These are phyloP conservation scores for Rhinatrema bivittatum DNA, from an alignment of 2,797 vertebrate genomes.

Conservation along the genomic window DNA sequence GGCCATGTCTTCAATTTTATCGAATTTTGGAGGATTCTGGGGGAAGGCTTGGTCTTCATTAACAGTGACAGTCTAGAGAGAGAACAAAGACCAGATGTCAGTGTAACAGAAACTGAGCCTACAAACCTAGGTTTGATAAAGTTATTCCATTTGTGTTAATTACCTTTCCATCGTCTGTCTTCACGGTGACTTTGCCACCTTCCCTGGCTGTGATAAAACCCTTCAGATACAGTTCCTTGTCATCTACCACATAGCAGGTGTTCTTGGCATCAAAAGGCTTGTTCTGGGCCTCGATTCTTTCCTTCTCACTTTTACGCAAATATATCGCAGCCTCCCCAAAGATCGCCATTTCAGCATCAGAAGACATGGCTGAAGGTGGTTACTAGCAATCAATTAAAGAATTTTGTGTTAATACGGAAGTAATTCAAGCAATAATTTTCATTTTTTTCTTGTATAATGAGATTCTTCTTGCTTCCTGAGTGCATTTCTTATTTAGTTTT, in stretches of 20 bases:
- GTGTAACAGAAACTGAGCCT: too few species aligned
- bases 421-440: too few species aligned
- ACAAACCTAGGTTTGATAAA: too few species aligned
- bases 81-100: too few species aligned
- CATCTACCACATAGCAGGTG: too few species aligned
- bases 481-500: too few species aligned
- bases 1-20: constrained; percentile 75
- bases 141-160: too few species aligned
- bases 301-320: constrained; percentile 78
- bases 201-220: constrained; percentile 54
- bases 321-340: constrained; percentile 72
- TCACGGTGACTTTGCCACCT: constrained; percentile 69
- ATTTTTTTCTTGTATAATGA: too few species aligned
- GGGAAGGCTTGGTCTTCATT: constrained; percentile 65
- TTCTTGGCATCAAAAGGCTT: constrained; percentile 84
- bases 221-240: too few species aligned
- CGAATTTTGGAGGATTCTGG: constrained; percentile 74
- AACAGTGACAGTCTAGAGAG: constrained; percentile 55
- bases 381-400: too few species aligned
- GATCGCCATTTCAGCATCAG: constrained; percentile 70
- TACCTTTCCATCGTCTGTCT: constrained; percentile 64
- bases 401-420: too few species aligned
- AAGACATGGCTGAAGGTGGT: constrained; percentile 75
- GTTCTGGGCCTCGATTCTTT: constrained; percentile 79
- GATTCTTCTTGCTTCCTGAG: too few species aligned